These are phyloP conservation scores for Coelopa pilipes DNA, from an alignment of 2,888 invertebrate species.

Conservation along the genomic window DNA sequence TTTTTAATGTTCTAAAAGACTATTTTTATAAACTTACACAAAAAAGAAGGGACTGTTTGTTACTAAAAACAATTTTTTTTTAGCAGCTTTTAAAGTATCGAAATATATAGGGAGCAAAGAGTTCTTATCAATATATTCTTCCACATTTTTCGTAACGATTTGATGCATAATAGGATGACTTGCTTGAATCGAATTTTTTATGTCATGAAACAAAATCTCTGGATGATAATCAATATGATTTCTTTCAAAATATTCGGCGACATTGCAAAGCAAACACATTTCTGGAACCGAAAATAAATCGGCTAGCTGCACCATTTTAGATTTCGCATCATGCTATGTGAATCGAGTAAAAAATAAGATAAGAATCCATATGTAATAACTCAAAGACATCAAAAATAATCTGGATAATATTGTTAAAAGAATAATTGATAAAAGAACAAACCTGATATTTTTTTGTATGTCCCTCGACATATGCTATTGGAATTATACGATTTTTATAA, in stretches of 20 bases:
- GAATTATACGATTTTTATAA: constrained; percentile 88
- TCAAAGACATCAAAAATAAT: not conserved
- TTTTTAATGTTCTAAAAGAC: not conserved
- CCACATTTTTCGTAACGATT: constrained; percentile 83
- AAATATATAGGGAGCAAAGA: constrained; percentile 80
- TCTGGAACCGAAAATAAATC: constrained; percentile 97
- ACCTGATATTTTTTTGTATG: constrained; percentile 78
- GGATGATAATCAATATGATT: constrained; percentile 94
- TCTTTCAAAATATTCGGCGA: constrained; percentile 90
- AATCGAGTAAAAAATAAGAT: not conserved
- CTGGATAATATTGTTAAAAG: not conserved
- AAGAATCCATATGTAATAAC: too few species aligned
- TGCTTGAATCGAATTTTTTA: constrained; percentile 88
- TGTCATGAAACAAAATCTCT: constrained; percentile 93
- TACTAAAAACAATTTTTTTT: constrained; percentile 92
- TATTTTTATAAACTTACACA: constrained; percentile 85
- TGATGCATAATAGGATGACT: constrained; percentile 92
- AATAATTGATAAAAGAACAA: constrained; percentile 41
- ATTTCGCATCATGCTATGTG: constrained; percentile 56
- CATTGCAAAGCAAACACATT: constrained; percentile 92
- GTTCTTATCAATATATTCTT: constrained; percentile 83
- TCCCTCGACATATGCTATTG: constrained; percentile 88
- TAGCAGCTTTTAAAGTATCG: constrained; percentile 76
- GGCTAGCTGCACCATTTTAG: constrained; percentile 92
- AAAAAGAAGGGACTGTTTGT: constrained; percentile 97